Evolutionary conservation across 2,888 invertebrate species (phyloP).

Genomic region (Trypoxylon attenuatum): DNA sequence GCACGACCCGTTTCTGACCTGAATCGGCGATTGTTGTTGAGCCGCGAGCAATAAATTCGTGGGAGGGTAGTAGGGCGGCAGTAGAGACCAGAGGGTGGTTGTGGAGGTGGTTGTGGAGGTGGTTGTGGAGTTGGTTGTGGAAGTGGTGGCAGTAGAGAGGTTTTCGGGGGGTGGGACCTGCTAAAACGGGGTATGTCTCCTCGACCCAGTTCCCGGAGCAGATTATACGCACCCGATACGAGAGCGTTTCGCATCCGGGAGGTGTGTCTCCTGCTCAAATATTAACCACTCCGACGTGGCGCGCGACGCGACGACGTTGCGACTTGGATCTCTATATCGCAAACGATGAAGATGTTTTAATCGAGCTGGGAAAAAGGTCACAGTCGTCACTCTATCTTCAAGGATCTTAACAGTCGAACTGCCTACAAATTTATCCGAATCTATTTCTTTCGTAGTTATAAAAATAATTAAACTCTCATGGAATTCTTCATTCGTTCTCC

Average conservation of each 20-base stretch:
- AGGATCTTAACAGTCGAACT: too few species aligned
- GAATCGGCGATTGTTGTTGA: constrained; percentile 60
- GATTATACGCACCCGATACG: constrained; percentile 52
- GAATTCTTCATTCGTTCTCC: too few species aligned
- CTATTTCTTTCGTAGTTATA: too few species aligned
- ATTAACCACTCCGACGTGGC: too few species aligned
- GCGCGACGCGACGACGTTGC: too few species aligned
- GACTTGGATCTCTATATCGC: too few species aligned
- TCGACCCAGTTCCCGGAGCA: constrained; percentile 51
- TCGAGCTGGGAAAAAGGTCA: too few species aligned
- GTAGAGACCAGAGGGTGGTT: too few species aligned
- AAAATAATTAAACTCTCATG: too few species aligned
- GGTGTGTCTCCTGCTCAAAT: constrained; percentile 28
- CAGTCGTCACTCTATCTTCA: too few species aligned
- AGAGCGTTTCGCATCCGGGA: constrained; percentile 26
- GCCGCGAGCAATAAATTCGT: constrained; percentile 57
- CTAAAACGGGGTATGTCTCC: constrained; percentile 46
- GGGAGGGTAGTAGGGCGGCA: not conserved
- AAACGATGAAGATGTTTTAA: too few species aligned
- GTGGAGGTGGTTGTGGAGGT: constrained; percentile 27
- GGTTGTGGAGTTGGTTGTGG: not conserved
- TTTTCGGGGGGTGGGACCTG: constrained; percentile 7
- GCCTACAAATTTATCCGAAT: too few species aligned
- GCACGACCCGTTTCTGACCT: constrained; percentile 47
- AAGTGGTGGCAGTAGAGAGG: not conserved